Conservation (phyloP, 1,140 invertebrate species). For the Caenorhabditis remanei region DNA sequence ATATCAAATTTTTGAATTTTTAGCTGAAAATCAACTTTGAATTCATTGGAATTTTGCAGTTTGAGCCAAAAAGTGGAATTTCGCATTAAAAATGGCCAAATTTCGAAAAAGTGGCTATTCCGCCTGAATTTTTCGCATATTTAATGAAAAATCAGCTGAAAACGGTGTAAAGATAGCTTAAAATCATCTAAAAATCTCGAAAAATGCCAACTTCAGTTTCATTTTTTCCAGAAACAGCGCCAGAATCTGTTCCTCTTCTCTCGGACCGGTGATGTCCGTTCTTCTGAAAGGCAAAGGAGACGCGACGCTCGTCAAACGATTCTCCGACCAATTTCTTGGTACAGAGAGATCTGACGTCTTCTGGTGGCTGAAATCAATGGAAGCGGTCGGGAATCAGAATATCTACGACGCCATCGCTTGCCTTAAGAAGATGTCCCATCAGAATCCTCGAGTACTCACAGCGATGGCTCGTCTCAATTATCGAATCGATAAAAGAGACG, state of each 20-base stretch:
- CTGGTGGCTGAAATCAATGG: conserved; percentile 6
- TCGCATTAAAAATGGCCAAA: no score
- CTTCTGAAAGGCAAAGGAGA: not conserved
- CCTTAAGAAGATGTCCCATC: conserved; percentile 13
- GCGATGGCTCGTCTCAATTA: conserved; percentile 19
- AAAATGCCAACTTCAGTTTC: no score
- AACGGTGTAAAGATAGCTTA: no score
- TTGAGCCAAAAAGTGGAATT: no score
- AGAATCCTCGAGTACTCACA: conserved; percentile 4
- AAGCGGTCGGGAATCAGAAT: not conserved
- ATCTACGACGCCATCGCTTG: conserved; percentile 5
- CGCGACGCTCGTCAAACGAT: not conserved
- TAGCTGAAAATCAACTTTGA: no score
- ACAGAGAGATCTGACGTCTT: not conserved
- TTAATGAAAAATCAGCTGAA: no score
- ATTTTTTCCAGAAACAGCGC: conserved; percentile 27
- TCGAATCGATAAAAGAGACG: conserved; percentile 10
- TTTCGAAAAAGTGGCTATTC: no score
- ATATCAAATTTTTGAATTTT: no score
- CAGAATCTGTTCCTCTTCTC: conserved; percentile 5
- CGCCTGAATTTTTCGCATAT: no score
- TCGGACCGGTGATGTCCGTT: conserved; percentile 2
- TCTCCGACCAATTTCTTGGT: not conserved
- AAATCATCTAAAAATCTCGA: no score
- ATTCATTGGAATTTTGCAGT: no score